Conservation (phyloP, 2,113 vertebrate species). For the Nothocercus nigrocapillus region DNA sequence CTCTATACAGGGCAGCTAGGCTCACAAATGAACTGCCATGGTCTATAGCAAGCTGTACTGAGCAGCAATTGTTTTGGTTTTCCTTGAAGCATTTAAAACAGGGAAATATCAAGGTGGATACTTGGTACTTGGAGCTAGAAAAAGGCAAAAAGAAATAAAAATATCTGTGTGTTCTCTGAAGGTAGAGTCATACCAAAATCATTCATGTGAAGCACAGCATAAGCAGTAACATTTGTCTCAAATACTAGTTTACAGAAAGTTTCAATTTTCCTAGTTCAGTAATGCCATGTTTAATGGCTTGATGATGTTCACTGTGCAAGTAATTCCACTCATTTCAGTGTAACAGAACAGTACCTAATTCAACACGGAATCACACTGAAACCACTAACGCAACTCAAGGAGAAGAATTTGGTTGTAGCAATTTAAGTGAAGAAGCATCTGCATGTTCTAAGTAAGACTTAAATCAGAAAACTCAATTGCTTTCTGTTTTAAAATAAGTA, state of each 20-base stretch:
- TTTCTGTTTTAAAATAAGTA: background rate
- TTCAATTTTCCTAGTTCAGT: background rate
- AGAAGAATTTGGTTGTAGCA: background rate
- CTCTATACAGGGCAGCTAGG: background rate
- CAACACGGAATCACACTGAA: background rate
- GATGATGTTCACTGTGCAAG: background rate
- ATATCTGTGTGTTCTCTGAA: background rate
- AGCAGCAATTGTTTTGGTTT: rapidly evolving
- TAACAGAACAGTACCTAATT: background rate
- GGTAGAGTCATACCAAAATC: background rate
- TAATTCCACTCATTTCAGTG: background rate
- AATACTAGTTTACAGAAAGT: background rate
- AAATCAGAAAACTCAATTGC: background rate
- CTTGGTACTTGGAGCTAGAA: background rate
- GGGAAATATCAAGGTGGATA: background rate
- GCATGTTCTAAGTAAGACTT: background rate
- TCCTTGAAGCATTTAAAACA: background rate
- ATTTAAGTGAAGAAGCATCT: background rate
- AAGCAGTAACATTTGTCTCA: background rate
- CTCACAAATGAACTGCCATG: background rate
- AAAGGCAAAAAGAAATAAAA: background rate
- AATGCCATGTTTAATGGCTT: background rate
- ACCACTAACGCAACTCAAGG: background rate
- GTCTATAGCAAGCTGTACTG: background rate
- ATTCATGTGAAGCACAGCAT: background rate